A percentile compares a stretch with the other conserved stretches of the same genome.
Conservation (phyloP, 1,140 invertebrate genomes). For the Lasioglossum albipes region DNA sequence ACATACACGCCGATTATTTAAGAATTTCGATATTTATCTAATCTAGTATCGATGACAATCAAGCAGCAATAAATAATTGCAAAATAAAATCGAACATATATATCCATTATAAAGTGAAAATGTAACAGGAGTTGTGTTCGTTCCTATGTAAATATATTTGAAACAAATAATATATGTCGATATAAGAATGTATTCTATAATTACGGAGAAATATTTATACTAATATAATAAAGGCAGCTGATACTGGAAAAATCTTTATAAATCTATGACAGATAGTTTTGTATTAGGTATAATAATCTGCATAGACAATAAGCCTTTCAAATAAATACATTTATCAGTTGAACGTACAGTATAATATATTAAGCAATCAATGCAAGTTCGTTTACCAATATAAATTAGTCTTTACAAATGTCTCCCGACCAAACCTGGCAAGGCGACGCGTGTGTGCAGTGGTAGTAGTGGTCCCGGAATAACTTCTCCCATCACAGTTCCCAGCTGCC, state of each 20-base stretch:
- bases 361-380: slow-evolving; percentile 33
- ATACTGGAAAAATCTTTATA: slow-evolving; percentile 3
- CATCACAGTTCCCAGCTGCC: slow-evolving; percentile 75
- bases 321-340: slow-evolving; percentile 53
- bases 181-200: not conserved
- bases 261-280: slow-evolving; percentile 9
- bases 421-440: slow-evolving; percentile 75
- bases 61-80: slow-evolving; percentile 4
- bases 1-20: not conserved
- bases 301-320: slow-evolving; percentile 21
- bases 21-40: not conserved
- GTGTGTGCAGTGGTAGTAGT: slow-evolving; percentile 75
- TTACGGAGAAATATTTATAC: not conserved
- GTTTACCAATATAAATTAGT: slow-evolving; percentile 51
- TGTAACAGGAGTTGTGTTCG: slow-evolving; percentile 3
- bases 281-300: slow-evolving; percentile 12
- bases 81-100: not conserved
- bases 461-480: slow-evolving; percentile 75
- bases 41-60: not conserved
- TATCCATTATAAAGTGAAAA: not conserved
- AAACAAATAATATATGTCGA: not conserved
- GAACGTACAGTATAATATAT: slow-evolving; percentile 43
- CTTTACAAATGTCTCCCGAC: slow-evolving; percentile 74
- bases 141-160: not conserved
- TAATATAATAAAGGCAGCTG: not conserved